Conservation (phyloP, 2,113 vertebrate genomes). For the Hemibagrus wyckioides region DNA sequence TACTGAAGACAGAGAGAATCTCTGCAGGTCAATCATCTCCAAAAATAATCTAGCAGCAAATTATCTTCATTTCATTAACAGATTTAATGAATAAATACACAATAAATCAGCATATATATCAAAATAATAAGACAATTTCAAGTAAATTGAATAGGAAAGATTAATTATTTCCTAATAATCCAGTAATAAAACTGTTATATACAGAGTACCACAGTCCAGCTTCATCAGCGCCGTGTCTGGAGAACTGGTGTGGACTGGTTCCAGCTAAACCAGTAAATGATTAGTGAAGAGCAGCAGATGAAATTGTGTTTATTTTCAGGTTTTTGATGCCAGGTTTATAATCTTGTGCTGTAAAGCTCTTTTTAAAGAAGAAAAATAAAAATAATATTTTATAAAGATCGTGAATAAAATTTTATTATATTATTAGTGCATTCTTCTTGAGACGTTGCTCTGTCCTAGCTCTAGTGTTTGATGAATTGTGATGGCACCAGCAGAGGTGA, state of each 20-base stretch:
- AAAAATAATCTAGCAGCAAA: neutral
- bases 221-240: neutral
- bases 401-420: too few relatives aligned
- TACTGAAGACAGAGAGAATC: neutral
- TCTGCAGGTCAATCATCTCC: neutral
- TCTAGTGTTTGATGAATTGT: neutral
- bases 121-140: neutral
- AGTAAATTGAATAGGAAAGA: too few relatives aligned
- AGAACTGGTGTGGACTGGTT: neutral
- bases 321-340: too few relatives aligned
- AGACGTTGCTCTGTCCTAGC: neutral
- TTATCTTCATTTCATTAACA: neutral
- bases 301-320: neutral
- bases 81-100: neutral
- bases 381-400: neutral
- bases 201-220: neutral
- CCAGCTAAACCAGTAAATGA: neutral
- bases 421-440: constrained; percentile 50
- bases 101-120: neutral
- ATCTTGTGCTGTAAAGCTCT: neutral
- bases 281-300: neutral
- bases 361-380: neutral
- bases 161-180: neutral
- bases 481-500: neutral
- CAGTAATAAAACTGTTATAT: neutral